phyloP scores from a whole-genome alignment of 2,797 vertebrate species.

The Masticophis lateralis region DNA sequence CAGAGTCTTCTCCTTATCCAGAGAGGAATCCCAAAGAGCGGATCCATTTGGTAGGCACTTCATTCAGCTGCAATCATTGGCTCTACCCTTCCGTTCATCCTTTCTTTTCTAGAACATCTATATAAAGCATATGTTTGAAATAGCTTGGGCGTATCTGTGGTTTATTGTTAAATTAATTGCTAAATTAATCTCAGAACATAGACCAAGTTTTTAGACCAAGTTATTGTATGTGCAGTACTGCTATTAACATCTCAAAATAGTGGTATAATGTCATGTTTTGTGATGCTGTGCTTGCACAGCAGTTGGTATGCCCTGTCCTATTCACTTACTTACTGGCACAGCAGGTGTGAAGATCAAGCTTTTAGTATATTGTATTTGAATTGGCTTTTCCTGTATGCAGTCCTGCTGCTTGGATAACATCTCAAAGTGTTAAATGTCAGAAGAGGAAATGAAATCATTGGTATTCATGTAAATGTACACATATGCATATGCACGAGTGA shows the following conservation, averaged over 20 bases:
- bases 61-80: not conserved
- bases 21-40: not conserved
- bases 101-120: not conserved
- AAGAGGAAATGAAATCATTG: slow-evolving; percentile 13
- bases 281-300: slow-evolving; percentile 13
- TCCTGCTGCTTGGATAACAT: slow-evolving; percentile 10
- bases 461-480: not conserved
- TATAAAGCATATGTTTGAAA: not conserved
- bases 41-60: not conserved
- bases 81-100: not conserved
- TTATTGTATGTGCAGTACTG: not conserved
- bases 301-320: slow-evolving; percentile 5
- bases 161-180: not conserved
- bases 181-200: not conserved
- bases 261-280: not conserved
- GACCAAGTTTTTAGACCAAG: not conserved
- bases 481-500: not conserved
- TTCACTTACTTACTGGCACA: slow-evolving; percentile 16
- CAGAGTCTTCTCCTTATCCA: not conserved
- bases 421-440: slow-evolving; percentile 13
- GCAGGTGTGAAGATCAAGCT: slow-evolving; percentile 1
- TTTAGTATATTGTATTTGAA: slow-evolving; percentile 21
- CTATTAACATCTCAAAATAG: not conserved
- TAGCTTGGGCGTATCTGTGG: not conserved
- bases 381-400: slow-evolving; percentile 9